Evolutionary conservation across 2,113 vertebrate genomes (phyloP).

Genomic region (rat (Rattus norvegicus)): GRCr8 NC_086020.1:145372501-145373000

Average conservation of each 20-base stretch:
- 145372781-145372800: neutral
- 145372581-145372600: neutral
- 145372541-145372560: neutral
- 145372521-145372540: neutral
- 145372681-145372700: neutral
- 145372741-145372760: neutral
- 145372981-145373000: neutral
- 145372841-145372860: neutral
- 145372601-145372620: neutral
- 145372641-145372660: neutral
- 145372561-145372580: neutral
- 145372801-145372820: neutral
- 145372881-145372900: neutral
- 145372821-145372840: neutral
- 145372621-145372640: neutral
- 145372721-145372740: neutral
- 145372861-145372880: neutral
- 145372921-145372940: neutral
- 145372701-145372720: neutral
- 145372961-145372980: neutral
- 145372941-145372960: neutral
- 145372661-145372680: neutral
- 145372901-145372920: too few species aligned
- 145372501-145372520: neutral
- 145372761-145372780: too few species aligned